Evolutionary conservation across 2,113 vertebrate species (phyloP), one percentile per base, ranked within the genome.

Genomic region (Phasianus colchicus): DNA sequence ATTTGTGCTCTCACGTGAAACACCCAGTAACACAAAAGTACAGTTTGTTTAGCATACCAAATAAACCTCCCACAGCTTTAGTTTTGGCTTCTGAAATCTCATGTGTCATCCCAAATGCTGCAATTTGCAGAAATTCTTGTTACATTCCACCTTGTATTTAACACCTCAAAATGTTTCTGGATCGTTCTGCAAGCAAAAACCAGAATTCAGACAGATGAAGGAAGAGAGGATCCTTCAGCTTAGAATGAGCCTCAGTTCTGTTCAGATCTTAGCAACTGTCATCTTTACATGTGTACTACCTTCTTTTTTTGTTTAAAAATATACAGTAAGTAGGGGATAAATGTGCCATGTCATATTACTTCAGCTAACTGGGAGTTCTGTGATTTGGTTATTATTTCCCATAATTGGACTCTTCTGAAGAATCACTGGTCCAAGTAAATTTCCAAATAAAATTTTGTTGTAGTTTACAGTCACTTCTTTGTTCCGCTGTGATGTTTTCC

Each of bases 311-410:
- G 6, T 29, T 87, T 82, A 54, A 78, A 83, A 84, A 84, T 58
- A 58, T 3, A 71, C 22, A 11, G 12, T 29, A 6, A 47, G 65
- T 30, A 43, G 40, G 65, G 17, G 57, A 65, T 11, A 34, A 75
- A 52, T 29, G 47, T 32, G 11, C 11, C 60, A 15, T 5, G 24
- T 36, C 47, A 75, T 48, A 63, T 0, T 0, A 75, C 17, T 67
- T 81, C 3, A 71, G 7, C 25, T 40, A 20, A 71, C 27, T 67
- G 21, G 6, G 71, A 2, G 10, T n/a, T 81, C 38, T 38, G 13
- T 30, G 8, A 6, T 10, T 40, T 78, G 43, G 8, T 6, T 47
- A 52, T 29, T 47, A 52, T 29, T 5, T 48, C 13, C 27, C 24
- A 17, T 58, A 38, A 42, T 17, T 87, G 43, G 12, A 29, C 57